Evolutionary conservation across 1,140 invertebrate genomes (phyloP).

Genomic region (Anastatus disparis): DNA sequence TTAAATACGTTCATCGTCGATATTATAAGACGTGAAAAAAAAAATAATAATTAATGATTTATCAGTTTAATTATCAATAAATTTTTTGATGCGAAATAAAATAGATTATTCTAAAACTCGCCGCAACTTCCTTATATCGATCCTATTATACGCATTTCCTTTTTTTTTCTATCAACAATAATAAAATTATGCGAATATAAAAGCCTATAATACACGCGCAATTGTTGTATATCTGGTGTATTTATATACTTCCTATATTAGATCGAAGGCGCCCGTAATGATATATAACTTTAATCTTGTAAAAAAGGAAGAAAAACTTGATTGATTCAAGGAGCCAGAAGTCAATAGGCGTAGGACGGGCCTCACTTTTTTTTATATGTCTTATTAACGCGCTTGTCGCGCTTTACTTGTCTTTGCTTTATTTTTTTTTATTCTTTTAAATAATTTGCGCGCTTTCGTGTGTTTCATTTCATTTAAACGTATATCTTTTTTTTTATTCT

Average conservation of each 20-base stretch:
- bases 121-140: conserved; percentile 7
- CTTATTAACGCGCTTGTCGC: neutral
- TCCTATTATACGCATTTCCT: neutral
- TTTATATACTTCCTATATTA: conserved; percentile 2
- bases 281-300: neutral
- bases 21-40: no score
- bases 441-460: no score
- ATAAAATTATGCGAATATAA: conserved; percentile 4
- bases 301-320: conserved; percentile 19
- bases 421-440: no score
- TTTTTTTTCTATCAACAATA: neutral
- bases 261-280: neutral
- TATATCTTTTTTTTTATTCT: no score
- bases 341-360: neutral
- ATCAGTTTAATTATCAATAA: no score
- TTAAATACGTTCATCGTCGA: no score
- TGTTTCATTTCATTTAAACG: no score
- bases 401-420: neutral
- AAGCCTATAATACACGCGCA: neutral
- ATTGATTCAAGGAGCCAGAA: conserved; percentile 20
- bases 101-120: no score
- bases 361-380: neutral
- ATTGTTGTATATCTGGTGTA: no score
- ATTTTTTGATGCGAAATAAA: no score
- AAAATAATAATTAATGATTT: no score